These are phyloP conservation scores for Ceyx margarethae DNA, from an alignment of 2,113 vertebrate species.

Conservation along the genomic window DNA sequence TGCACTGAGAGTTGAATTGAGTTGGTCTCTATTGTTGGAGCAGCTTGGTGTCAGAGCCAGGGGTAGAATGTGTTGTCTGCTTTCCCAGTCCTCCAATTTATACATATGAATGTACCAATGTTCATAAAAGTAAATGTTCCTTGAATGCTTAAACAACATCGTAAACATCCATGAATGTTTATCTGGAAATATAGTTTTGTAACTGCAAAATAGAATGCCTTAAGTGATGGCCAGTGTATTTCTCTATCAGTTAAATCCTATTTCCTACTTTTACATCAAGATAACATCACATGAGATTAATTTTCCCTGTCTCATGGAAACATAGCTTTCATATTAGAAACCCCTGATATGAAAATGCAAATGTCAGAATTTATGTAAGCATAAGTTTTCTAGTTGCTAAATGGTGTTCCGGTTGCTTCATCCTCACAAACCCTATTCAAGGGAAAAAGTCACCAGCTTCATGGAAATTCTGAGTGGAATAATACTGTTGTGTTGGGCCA, in stretches of 20 bases:
- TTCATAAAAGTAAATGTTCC: background rate
- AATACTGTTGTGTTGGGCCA: background rate
- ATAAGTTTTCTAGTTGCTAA: background rate
- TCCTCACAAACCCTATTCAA: background rate
- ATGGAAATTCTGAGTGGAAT: background rate
- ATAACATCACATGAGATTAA: background rate
- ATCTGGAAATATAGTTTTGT: background rate
- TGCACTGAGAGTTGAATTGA: background rate
- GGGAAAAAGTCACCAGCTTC: background rate
- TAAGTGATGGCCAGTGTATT: background rate
- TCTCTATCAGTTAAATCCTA: background rate
- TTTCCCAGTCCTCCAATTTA: background rate
- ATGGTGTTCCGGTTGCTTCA: background rate
- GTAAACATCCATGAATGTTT: background rate
- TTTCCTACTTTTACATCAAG: background rate
- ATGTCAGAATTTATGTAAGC: background rate
- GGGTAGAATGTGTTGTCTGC: fast-evolving
- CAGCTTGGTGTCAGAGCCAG: background rate
- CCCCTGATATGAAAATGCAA: background rate
- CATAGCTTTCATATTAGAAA: background rate
- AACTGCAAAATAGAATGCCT: background rate
- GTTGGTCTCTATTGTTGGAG: background rate
- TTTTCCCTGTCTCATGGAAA: background rate
- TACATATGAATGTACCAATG: fast-evolving
- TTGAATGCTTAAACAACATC: background rate